Percentiles rank a stretch among this genome's conserved stretches.
Evolutionary conservation across 1,140 invertebrate species (phyloP).

Genomic region (Oryzaephilus surinamensis): DNA sequence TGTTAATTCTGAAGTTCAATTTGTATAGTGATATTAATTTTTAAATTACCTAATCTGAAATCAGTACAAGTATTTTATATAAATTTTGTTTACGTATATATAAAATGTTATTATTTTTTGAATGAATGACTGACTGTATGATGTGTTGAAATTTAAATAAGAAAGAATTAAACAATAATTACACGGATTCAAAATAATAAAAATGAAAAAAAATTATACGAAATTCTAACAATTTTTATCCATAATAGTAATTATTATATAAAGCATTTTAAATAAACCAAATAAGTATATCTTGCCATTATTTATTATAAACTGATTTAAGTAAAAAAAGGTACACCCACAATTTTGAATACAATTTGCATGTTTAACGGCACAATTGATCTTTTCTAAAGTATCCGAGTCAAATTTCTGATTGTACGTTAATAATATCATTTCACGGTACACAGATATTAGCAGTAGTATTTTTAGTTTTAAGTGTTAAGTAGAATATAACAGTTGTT

Average conservation of each 20-base stretch:
- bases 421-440: constrained; percentile 35
- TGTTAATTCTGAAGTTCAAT: too few species aligned
- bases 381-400: constrained; percentile 21
- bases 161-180: too few species aligned
- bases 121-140: constrained; percentile 7
- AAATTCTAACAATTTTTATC: constrained; percentile 13
- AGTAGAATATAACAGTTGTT: constrained; percentile 41
- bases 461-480: constrained; percentile 52
- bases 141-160: constrained; percentile 1
- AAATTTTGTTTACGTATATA: constrained; percentile 9
- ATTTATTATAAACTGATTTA: too few species aligned
- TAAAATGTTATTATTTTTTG: too few species aligned
- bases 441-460: constrained; percentile 27
- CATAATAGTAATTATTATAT: too few species aligned
- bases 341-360: constrained; percentile 26
- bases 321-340: constrained; percentile 19
- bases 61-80: constrained; percentile 20
- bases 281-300: too few species aligned
- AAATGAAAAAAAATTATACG: constrained; percentile 7
- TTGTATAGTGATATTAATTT: constrained; percentile 25
- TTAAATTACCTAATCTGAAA: constrained; percentile 13
- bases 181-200: too few species aligned
- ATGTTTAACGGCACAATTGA: constrained; percentile 23
- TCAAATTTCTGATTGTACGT: constrained; percentile 18
- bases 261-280: too few species aligned